phyloP scores from a whole-genome alignment of 2,113 vertebrate genomes.

The Notiomystis cincta region DNA sequence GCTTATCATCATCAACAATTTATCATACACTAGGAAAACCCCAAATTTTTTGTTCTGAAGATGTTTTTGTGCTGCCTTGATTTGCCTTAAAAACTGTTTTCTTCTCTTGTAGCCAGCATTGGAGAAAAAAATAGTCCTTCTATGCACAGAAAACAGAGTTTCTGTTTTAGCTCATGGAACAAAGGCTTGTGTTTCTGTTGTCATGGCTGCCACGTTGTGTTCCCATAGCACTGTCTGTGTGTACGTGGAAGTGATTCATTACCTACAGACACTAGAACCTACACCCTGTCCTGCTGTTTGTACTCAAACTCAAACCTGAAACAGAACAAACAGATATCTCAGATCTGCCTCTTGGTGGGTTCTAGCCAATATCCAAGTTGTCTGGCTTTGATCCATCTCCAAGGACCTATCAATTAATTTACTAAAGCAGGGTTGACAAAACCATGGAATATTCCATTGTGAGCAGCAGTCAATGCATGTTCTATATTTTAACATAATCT shows the following conservation, averaged over 20 bases:
- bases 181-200: not conserved
- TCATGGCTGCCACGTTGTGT: slow-evolving; percentile 25
- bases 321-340: not conserved
- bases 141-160: not conserved
- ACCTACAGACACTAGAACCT: not conserved
- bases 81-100: not conserved
- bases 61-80: not conserved
- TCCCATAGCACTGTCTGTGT: slow-evolving; percentile 21
- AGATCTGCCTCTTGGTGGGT: not conserved
- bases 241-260: not conserved
- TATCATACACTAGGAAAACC: not conserved
- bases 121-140: not conserved
- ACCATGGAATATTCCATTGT: not conserved
- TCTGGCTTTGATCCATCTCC: not conserved
- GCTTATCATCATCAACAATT: not conserved
- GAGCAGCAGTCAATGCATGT: not conserved
- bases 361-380: not conserved
- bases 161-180: not conserved
- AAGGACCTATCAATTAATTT: not conserved
- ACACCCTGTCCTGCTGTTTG: not conserved
- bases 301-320: not conserved
- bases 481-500: not conserved
- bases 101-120: not conserved
- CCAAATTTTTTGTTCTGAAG: not conserved
- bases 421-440: not conserved